Base-by-base conservation (phyloP, 2,888 invertebrate genomes). In the Xanthia togata region DNA sequence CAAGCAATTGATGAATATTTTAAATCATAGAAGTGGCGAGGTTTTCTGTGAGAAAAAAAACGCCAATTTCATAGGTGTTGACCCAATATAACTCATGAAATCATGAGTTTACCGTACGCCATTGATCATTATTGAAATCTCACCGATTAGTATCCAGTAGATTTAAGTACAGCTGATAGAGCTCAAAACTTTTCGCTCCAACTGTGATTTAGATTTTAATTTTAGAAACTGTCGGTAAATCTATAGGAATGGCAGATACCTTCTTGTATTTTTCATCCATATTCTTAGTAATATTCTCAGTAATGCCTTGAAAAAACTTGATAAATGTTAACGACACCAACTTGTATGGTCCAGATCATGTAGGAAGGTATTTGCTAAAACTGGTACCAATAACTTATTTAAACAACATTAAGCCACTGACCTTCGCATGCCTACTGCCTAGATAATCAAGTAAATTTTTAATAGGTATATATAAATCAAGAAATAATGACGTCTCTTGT, bases 331-430 rank as follows among this genome's bases (percentile, higher is more conserved):
- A 38, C 23, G 35, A 47, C 1, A 2, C 35, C 4, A 47, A 0
- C 47, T 53, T 68, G 62, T 70, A 71, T 68, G 60, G 63, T 82
- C 78, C 68, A 82, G 44, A 59, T 70, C 23, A 59, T 78, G 57
- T 77, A 73, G 53, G 57, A 67, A 77, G 78, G 73, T 64, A 82
- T 82, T 70, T 44, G 55, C 14, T 50, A 20, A 82, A 83, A 83
- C 83, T 71, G 73, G 83, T 83, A 77, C 31, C 64, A 44, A 82
- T 83, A 85, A 78, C 69, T 72, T 70, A 82, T 77, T 70, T 64
- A 59, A 64, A 77, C 35, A 62, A 60, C 47, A 5, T 63, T 31
- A 68, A 75, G 70, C 17, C 41, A 65, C 20, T 68, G 83, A 47
- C 83, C 83, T 83, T 83, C 68, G 83, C 78, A 14, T 82, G 59